A percentile compares a stretch with the other conserved stretches of the same genome.
Evolutionary conservation across 1,140 invertebrate genomes (phyloP).

Genomic region (Brachionus rotundiformis): DNA sequence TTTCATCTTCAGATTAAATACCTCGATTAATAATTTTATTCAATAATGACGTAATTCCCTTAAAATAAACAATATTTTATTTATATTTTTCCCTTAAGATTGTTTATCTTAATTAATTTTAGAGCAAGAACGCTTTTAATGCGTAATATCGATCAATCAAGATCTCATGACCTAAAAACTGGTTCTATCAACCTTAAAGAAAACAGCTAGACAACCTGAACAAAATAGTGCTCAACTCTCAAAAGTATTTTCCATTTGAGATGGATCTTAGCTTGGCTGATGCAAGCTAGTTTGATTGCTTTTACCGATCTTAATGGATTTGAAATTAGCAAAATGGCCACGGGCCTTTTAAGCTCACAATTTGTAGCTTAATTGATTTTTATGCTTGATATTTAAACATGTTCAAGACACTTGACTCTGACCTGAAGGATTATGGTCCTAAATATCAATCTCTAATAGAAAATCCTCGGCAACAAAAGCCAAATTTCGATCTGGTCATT

Average conservation of each 20-base stretch:
- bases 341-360: background rate
- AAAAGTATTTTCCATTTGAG: background rate
- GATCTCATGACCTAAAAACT: background rate
- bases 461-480: no score
- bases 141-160: background rate
- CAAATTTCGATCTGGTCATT: no score
- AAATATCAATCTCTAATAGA: constrained; percentile 1
- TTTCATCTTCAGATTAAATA: background rate
- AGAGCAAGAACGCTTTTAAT: background rate
- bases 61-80: constrained; percentile 8
- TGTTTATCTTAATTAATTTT: background rate
- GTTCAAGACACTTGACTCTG: constrained; percentile 3
- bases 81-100: background rate
- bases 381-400: constrained; percentile 15
- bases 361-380: constrained; percentile 9
- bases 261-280: constrained; percentile 6
- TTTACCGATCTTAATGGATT: background rate
- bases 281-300: background rate
- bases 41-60: background rate
- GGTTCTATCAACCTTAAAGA: background rate
- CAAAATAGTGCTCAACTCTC: background rate
- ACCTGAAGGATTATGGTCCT: constrained; percentile 1
- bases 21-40: background rate
- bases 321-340: background rate
- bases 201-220: background rate